Base-by-base conservation (phyloP, 92 coral and sea anemone genomes). In the Nematostella vectensis region DNA sequence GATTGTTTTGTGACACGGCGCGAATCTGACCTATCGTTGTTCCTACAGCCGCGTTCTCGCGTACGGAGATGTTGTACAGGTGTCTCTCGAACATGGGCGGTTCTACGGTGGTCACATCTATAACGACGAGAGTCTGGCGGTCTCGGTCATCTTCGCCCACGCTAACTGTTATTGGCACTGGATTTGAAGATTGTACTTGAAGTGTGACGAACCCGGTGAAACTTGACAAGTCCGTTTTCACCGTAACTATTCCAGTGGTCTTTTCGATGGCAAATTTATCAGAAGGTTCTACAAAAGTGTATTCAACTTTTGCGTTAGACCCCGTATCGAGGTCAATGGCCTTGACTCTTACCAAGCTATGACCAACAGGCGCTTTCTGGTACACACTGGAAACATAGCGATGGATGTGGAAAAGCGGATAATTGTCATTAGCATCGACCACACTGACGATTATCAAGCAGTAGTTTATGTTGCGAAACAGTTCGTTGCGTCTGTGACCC, bases 341-440 rank as follows among this genome's bases (percentile, higher is more conserved):
- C 21, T 69, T 60, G 15, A 89, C 82, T 29, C 29, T 68, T 20
- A 81, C 61, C 25, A 89, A 60, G 0, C 67, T 55, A 13, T 81
- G 73, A 0, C 97, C 97, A 15, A 77, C 47, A 4, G 61, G 51
- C 6, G 83, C 49, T 18, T 63, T 59, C 45, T 77, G 54, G 58
- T 69, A 67, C 0, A 79, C 70, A 33, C 87, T 73, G 10, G 80
- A 87, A 48, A 31, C 57, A 51, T 85, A 85, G n/a, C 47, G 63
- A 25, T 52, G 63, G n/a, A 69, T 44, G 4, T 45, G 58, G 38
- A 89, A 89, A 15, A 19, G 20, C 0, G 97, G 97, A 48, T 77
- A 89, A 31, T 81, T 74, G 26, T 89, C 97, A 53, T 89, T 89
- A 4, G 49, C 65, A 36, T 89, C 97, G 25, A 53, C 48, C 1